phyloP scores from a whole-genome alignment of 2,113 vertebrate species.

The Merops nubicus region DNA sequence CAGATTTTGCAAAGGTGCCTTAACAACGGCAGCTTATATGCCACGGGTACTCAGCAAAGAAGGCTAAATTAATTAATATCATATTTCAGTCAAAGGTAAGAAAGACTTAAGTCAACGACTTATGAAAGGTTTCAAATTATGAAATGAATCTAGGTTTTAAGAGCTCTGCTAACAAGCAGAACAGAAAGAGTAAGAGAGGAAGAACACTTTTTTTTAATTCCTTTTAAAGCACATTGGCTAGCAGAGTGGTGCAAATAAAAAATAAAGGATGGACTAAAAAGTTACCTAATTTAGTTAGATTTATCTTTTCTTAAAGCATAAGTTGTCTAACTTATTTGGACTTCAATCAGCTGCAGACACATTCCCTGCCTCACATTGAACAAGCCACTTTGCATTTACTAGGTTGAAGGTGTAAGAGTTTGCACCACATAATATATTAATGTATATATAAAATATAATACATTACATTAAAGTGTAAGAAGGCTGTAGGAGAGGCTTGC shows the following conservation, averaged over 20 bases:
- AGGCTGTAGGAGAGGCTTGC: background rate
- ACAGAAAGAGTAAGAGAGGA: background rate
- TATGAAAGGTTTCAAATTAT: background rate
- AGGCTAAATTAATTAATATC: slow-evolving; percentile 18
- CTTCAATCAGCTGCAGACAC: background rate
- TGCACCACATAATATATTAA: background rate
- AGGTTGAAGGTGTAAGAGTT: background rate
- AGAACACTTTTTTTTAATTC: background rate
- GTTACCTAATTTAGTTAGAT: background rate
- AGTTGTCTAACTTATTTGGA: background rate
- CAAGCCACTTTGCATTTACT: background rate
- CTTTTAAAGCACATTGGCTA: background rate
- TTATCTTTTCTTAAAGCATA: background rate
- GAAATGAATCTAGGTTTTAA: background rate
- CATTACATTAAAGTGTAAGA: background rate
- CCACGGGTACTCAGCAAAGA: background rate
- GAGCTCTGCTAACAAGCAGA: background rate
- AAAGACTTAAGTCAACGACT: too few relatives aligned
- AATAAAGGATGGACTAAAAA: background rate
- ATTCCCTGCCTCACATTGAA: background rate
- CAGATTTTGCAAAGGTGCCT: background rate
- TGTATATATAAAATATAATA: too few relatives aligned
- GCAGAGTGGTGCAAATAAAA: background rate
- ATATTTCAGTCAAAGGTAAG: background rate
- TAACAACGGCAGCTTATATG: background rate